Evolutionary conservation across 2,113 vertebrate species (phyloP).

Genomic region (Calidris pugnax): DNA sequence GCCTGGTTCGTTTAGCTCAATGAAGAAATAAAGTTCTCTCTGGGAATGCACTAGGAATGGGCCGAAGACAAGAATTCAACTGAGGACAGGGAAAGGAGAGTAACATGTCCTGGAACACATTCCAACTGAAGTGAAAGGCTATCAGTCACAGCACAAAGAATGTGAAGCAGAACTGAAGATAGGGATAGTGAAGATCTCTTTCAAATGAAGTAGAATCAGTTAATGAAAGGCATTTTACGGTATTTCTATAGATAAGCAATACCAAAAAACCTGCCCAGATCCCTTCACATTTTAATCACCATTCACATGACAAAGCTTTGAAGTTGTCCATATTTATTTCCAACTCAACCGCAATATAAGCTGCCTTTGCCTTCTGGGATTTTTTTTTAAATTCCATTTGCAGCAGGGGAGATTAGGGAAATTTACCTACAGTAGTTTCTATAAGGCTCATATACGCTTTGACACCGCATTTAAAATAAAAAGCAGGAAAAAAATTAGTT

Average conservation of each 20-base stretch:
- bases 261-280: background rate
- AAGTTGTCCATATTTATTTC: background rate
- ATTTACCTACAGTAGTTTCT: background rate
- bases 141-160: background rate
- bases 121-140: background rate
- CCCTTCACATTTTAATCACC: background rate
- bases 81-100: background rate
- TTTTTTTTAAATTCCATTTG: background rate
- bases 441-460: background rate
- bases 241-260: background rate
- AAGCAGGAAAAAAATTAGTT: background rate
- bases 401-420: background rate
- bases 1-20: background rate
- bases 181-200: background rate
- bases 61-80: background rate
- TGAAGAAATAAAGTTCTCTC: background rate
- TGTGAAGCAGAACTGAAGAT: background rate
- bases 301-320: background rate
- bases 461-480: background rate
- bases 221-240: background rate
- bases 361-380: background rate
- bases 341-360: background rate
- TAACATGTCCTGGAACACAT: background rate
- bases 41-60: background rate
- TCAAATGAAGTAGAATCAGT: background rate